Evolutionary conservation across 2,888 invertebrate species (phyloP), one percentile per base, ranked within the genome.

Genomic region (Xylota segnis): DNA sequence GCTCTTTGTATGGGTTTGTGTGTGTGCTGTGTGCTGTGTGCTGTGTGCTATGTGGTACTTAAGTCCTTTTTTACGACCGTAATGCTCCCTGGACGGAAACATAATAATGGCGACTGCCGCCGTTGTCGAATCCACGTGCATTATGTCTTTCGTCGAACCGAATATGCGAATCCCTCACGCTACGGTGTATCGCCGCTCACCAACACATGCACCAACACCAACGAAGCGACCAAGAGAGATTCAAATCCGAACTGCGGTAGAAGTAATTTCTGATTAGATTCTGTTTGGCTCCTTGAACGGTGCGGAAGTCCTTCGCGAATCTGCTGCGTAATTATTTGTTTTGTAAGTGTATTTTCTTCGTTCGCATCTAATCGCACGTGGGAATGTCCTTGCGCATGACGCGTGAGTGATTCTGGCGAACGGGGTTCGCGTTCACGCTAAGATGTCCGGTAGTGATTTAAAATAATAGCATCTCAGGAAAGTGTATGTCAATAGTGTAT

Each of bases 181-280:
- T 70, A 89, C 84, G 52, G 16, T 83, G 54, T 72, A 23, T 23
- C 23, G 3, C 23, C 40, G 65, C 40, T 81, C 58, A 43, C 65
- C 18, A 66, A 50, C 47, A 63, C 65, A 59, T 77, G 61, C 72
- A 83, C 71, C 58, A 84, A 79, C 58, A 87, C 88, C 75, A 82
- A 23, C 29, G 47, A 87, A 87, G 72, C 75, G 66, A 75, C 77
- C 82, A 89, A 88, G 89, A 89, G 89, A 89, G 90, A 90, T 88
- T 89, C 89, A 90, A 90, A 89, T 89, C 82, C 83, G 27, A 83
- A 88, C 87, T 63, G 82, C 45, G 84, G 71, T 47, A 76, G 63
- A 90, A 89, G 89, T 89, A 88, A 90, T 89, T 90, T 89, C 90
- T 90, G 91, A 91, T 91, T 91, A 91, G 91, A 91, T 90, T 89